Base-by-base conservation (phyloP, 2,888 invertebrate species). In the Dicyrtoma fusca region DNA sequence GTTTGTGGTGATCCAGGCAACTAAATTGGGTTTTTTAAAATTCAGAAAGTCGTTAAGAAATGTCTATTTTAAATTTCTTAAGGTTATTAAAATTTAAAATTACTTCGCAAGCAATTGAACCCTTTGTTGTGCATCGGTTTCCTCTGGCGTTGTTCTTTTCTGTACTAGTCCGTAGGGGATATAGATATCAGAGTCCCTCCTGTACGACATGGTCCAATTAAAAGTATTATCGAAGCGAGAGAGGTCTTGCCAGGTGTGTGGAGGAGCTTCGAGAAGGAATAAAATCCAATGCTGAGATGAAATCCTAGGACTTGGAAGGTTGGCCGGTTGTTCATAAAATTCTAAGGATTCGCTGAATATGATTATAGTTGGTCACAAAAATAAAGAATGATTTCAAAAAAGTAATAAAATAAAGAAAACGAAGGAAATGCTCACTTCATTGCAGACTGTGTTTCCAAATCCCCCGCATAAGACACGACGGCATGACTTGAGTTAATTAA, bases 1-100 rank as follows among this genome's bases (percentile, higher is more conserved):
- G 70, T 80, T 78, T 19, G 79, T 76, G 19, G 78, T 77, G 44
- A 77, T 77, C 81, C 80, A 81, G 1, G 79, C 80, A 2, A 75
- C 77, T 62, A 78, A 69, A 57, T 75, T 78, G 1, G 44, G 1
- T 14, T 61, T 59, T 14, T 42, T 44, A 8, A 13, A 19, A n/a
- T 11, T 10, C 34, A n/a, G 34, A 19, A 49, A 19, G 5, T 25
- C 10, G 5, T 34, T 3, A n/a, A 34, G 19, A 42, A 19, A 17
- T 6, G 10, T 5, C 26, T 23, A 5, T 25, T 13, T 1, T 23
- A 4, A 26, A 17, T 6, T 4, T 17, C 14, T 34, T 5, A 26
- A 4, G 6, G 13, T 8, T 13, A 11, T n/a, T 3, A 1, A 17
- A n/a, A 25, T 26, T 1, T 3, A 14, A n/a, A 14, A n/a, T n/a